A percentile compares a stretch with the other conserved stretches of the same genome.
Evolutionary conservation across 2,797 vertebrate genomes (phyloP).

Genomic region (Octomys mimax): DNA sequence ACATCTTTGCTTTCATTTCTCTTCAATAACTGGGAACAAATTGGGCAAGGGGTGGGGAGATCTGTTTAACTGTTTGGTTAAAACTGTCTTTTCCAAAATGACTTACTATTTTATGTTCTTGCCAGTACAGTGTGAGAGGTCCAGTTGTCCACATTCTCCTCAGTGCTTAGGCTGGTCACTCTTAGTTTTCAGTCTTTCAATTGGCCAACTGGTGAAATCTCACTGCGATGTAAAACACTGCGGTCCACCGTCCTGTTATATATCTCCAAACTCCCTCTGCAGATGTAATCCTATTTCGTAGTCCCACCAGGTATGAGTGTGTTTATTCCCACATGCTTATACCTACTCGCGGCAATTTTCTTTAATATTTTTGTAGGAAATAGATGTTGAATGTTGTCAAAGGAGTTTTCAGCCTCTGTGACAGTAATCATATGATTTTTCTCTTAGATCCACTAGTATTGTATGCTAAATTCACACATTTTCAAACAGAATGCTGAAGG

Average conservation of each 20-base stretch:
- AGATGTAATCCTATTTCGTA: neutral
- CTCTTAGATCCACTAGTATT: neutral
- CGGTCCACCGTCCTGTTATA: neutral
- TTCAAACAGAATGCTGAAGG: neutral
- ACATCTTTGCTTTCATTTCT: neutral
- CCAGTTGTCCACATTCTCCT: neutral
- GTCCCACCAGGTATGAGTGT: neutral
- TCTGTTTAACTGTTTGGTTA: neutral
- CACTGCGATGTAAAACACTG: neutral
- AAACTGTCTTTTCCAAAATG: neutral
- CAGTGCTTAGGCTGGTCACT: neutral
- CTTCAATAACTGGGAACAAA: neutral
- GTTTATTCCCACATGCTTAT: neutral
- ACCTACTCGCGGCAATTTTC: neutral
- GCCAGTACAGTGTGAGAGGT: neutral
- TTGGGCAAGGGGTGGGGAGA: neutral
- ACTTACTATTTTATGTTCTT: neutral
- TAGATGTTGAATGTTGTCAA: neutral
- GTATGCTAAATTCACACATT: neutral
- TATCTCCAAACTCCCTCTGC: neutral
- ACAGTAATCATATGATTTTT: neutral
- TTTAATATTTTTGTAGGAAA: neutral
- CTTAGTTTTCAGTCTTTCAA: neutral
- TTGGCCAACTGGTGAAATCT: neutral
- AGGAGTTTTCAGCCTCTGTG: neutral